Conservation (phyloP, 2,888 invertebrate species). For the Drosophila neotestacea region DNA sequence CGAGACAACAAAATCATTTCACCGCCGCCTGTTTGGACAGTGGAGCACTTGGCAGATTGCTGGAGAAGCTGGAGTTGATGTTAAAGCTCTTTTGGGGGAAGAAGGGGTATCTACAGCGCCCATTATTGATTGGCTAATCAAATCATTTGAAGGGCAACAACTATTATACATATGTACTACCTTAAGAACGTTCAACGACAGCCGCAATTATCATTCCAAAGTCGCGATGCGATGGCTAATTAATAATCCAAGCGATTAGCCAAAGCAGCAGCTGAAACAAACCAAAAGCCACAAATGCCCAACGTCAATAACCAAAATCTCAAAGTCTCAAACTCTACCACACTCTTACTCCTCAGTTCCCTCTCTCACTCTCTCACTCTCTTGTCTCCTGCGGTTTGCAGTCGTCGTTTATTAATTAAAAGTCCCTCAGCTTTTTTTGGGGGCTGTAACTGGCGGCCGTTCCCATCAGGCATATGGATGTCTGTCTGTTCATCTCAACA, state of each 20-base stretch:
- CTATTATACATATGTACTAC: background rate
- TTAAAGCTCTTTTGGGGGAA: background rate
- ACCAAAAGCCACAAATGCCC: slow-evolving; percentile 23
- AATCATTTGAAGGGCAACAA: slow-evolving; percentile 64
- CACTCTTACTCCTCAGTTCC: slow-evolving; percentile 5
- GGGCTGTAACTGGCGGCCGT: slow-evolving; percentile 52
- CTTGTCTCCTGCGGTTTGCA: slow-evolving; percentile 30
- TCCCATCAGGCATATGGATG: slow-evolving; percentile 25
- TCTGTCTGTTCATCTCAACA: slow-evolving; percentile 61
- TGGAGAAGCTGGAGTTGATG: background rate
- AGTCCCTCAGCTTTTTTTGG: slow-evolving; percentile 47
- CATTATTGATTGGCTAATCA: slow-evolving; percentile 81
- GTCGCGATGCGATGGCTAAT: slow-evolving; percentile 66
- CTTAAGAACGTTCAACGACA: slow-evolving; percentile 54
- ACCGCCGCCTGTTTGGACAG: slow-evolving; percentile 73
- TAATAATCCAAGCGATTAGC: slow-evolving; percentile 76
- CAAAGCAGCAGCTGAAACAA: slow-evolving; percentile 17
- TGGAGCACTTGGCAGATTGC: slow-evolving; percentile 38
- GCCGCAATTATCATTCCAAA: slow-evolving; percentile 77
- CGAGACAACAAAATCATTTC: slow-evolving; percentile 84
- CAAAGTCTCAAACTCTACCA: slow-evolving; percentile 2
- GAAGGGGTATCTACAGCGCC: slow-evolving; percentile 42
- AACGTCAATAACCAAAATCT: slow-evolving; percentile 24
- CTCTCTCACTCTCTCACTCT: slow-evolving; percentile 1
- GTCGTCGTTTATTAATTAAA: slow-evolving; percentile 71